phyloP scores from a whole-genome alignment of 2,113 vertebrate genomes.

The Ciconia stormi region DNA sequence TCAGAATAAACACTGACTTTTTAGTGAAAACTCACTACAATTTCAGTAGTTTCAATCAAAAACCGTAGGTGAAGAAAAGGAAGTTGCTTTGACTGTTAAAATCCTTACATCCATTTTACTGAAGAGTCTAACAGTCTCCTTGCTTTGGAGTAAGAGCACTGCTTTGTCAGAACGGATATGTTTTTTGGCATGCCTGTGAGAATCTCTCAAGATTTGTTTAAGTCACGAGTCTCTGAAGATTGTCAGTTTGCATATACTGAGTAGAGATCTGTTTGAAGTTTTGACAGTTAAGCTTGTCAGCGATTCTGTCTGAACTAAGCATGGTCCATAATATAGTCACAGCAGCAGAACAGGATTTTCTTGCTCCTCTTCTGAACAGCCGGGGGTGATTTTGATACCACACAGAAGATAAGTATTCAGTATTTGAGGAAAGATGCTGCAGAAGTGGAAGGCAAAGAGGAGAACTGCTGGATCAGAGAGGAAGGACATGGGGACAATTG shows the following conservation, averaged over 20 bases:
- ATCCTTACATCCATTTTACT: background rate
- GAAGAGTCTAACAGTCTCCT: background rate
- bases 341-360: constrained; percentile 6
- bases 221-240: background rate
- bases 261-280: background rate
- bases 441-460: background rate
- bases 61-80: background rate
- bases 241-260: background rate
- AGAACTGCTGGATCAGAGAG: background rate
- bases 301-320: background rate
- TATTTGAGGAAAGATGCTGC: background rate
- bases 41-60: background rate
- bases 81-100: background rate
- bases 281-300: background rate
- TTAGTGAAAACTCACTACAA: background rate
- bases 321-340: background rate
- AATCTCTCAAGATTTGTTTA: background rate
- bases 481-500: background rate
- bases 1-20: background rate
- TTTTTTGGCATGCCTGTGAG: background rate
- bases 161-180: background rate
- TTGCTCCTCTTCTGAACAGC: background rate
- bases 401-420: background rate
- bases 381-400: background rate
- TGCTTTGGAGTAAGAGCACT: background rate